These are phyloP conservation scores for Prosapia bicincta DNA, from an alignment of 2,888 invertebrate species.

Conservation along the genomic window DNA sequence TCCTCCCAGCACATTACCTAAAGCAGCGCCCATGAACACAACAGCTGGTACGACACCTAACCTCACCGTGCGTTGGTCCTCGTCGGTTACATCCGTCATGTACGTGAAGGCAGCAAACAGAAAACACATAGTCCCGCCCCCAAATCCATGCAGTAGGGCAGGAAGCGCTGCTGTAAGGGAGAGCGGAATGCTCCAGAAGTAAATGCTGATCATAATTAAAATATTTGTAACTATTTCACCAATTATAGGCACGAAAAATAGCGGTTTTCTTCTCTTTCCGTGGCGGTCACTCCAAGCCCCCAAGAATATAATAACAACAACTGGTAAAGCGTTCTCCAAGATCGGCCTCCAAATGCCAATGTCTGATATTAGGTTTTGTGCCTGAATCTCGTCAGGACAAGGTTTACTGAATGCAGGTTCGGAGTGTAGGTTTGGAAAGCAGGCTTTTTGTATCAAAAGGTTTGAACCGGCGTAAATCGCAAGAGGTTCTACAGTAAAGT, in stretches of 20 bases:
- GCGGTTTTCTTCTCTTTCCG: conserved; percentile 33
- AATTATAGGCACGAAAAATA: conserved; percentile 31
- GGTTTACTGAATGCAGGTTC: neutral
- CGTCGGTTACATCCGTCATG: conserved; percentile 30
- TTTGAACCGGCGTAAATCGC: conserved; percentile 20
- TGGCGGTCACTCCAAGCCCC: conserved; percentile 35
- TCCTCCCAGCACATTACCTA: conserved; percentile 26
- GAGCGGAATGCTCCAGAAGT: conserved; percentile 24
- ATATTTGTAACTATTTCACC: conserved; percentile 28
- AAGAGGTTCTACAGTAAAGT: too few relatives aligned
- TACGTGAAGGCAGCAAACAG: conserved; percentile 30
- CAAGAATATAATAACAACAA: conserved; percentile 30
- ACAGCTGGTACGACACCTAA: conserved; percentile 29
- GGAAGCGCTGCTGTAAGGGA: conserved; percentile 15
- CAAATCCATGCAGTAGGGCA: conserved; percentile 9
- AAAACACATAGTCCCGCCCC: conserved; percentile 30
- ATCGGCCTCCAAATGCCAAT: conserved; percentile 30
- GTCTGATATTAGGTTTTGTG: conserved; percentile 24
- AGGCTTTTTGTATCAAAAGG: conserved; percentile 27
- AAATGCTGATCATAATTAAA: conserved; percentile 15
- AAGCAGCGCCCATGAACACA: conserved; percentile 30
- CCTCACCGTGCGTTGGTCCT: conserved; percentile 12
- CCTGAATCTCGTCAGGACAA: conserved; percentile 7
- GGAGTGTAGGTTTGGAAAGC: conserved; percentile 13
- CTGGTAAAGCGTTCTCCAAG: conserved; percentile 22